These are phyloP conservation scores for Phoenoteleia sp. DNA, from an alignment of 2,888 invertebrate species.

Conservation along the genomic window DNA sequence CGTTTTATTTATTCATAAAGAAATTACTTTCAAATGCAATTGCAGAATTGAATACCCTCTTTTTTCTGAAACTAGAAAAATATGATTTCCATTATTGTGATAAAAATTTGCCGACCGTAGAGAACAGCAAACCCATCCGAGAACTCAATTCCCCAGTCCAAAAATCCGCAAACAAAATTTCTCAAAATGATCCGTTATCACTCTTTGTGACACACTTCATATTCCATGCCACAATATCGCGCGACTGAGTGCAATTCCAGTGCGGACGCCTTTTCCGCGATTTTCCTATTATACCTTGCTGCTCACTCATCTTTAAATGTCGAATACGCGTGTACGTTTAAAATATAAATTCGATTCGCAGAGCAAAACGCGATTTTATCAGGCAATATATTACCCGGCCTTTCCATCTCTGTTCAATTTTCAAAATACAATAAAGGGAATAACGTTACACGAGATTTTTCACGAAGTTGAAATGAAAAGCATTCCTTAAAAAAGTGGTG, in stretches of 20 bases:
- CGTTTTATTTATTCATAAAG: too few species aligned
- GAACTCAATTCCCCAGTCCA: not conserved
- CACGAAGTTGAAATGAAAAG: too few species aligned
- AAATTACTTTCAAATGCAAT: too few species aligned
- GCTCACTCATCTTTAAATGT: conserved; percentile 9
- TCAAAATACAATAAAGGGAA: too few species aligned
- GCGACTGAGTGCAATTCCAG: not conserved
- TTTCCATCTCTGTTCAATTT: too few species aligned
- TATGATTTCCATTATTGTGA: too few species aligned
- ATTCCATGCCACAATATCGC: conserved; percentile 2
- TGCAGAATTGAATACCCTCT: too few species aligned
- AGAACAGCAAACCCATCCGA: not conserved
- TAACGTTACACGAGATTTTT: too few species aligned
- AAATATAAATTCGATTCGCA: not conserved
- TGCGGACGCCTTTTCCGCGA: conserved; percentile 2
- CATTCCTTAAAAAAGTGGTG: too few species aligned
- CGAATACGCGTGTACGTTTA: not conserved
- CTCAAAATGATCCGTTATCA: conserved; percentile 4
- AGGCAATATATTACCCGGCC: not conserved
- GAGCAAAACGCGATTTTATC: not conserved
- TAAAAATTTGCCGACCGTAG: too few species aligned
- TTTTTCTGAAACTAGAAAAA: too few species aligned
- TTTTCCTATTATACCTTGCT: conserved; percentile 9
- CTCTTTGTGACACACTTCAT: conserved; percentile 4
- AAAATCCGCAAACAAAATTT: conserved; percentile 5